A percentile compares a stretch with the other conserved stretches of the same genome.
Evolutionary conservation across 1,140 invertebrate genomes (phyloP).

Genomic region (Philotrypesis tridentata): DNA sequence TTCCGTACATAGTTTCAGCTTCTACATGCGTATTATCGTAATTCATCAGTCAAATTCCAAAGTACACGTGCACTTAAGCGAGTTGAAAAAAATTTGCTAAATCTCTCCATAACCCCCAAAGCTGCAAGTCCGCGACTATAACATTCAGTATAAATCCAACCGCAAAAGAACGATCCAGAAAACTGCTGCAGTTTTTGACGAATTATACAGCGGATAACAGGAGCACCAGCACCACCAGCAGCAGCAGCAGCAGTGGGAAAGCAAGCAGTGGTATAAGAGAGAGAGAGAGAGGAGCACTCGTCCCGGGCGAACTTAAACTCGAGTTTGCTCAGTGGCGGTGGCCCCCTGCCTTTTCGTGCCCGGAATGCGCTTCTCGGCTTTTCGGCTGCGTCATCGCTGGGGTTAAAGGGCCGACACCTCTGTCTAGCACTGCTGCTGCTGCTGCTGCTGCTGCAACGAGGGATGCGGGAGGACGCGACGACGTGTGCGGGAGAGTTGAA

Average conservation of each 20-base stretch:
- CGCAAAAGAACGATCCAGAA: not conserved
- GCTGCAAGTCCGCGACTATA: not conserved
- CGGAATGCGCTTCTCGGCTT: slow-evolving; percentile 16
- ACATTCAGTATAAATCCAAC: not conserved
- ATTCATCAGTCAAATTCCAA: no score
- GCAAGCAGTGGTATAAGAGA: no score
- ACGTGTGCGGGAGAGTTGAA: not conserved
- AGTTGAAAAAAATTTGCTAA: no score
- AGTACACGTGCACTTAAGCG: no score
- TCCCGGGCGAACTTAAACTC: slow-evolving; percentile 19
- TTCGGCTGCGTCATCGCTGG: slow-evolving; percentile 8
- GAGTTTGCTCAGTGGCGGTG: slow-evolving; percentile 6
- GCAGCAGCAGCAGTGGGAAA: not conserved
- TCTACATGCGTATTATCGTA: no score
- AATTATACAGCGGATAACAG: no score
- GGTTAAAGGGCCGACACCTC: not conserved
- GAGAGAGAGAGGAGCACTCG: not conserved
- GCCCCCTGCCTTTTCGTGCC: slow-evolving; percentile 19
- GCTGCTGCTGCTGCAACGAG: not conserved
- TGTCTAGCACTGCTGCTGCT: not conserved
- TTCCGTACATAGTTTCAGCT: no score
- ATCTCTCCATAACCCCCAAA: no score
- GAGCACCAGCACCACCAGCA: no score
- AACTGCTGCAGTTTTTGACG: not conserved
- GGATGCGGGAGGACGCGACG: not conserved